A percentile compares a stretch with the other conserved stretches of the same genome.
Evolutionary conservation across 2,113 vertebrate species (phyloP).

Genomic region (Hystrix brachyura): DNA sequence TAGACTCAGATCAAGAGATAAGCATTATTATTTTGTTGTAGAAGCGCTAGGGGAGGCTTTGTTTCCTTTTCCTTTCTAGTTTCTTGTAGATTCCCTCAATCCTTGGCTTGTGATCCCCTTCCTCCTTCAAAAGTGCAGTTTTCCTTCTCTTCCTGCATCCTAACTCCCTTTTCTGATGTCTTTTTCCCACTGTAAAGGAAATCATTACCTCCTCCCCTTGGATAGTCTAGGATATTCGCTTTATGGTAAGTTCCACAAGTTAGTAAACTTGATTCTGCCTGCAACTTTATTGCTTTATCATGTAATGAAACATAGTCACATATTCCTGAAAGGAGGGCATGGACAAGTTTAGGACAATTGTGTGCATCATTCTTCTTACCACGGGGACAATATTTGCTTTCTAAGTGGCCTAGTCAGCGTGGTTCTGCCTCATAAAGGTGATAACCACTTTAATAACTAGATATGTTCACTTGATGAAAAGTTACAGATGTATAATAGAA

Average conservation of each 20-base stretch:
- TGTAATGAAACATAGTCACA: neutral
- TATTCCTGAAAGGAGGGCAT: neutral
- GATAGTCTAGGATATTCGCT: neutral
- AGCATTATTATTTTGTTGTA: neutral
- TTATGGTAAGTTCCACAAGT: neutral
- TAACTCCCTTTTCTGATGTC: neutral
- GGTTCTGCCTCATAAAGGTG: neutral
- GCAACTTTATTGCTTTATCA: neutral
- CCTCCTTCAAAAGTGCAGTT: neutral
- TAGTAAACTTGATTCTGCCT: neutral
- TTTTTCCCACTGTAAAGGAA: neutral
- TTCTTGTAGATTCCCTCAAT: neutral
- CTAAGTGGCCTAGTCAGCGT: neutral
- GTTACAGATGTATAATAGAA: neutral
- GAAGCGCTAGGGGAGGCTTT: neutral
- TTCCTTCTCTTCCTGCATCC: neutral
- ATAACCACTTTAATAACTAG: neutral
- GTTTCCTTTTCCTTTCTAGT: neutral
- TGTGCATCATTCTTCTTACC: neutral
- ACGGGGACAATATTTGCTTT: neutral
- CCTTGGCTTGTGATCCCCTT: neutral
- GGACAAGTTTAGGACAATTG: neutral
- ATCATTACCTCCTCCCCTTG: neutral
- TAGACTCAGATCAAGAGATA: neutral
- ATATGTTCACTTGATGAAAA: neutral